These are phyloP conservation scores for Galleria mellonella DNA, from an alignment of 1,140 invertebrate genomes.

Conservation along the genomic window DNA sequence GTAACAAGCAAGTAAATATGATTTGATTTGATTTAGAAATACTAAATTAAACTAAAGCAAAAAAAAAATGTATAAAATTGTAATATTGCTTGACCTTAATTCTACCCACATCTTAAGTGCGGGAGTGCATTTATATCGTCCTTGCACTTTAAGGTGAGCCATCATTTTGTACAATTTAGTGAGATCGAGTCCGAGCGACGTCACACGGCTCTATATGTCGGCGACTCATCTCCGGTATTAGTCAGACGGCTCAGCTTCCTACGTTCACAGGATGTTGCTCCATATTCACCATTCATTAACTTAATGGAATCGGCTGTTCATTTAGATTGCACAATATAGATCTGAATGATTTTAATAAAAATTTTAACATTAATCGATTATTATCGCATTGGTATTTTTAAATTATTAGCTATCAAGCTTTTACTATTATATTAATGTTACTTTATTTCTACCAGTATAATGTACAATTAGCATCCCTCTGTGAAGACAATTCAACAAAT, in stretches of 20 bases:
- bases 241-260: conserved; percentile 60
- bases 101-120: conserved; percentile 20
- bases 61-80: background rate
- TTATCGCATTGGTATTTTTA: background rate
- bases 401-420: too few species aligned
- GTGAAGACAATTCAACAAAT: too few species aligned
- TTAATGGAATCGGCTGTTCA: conserved; percentile 48
- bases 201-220: background rate
- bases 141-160: conserved; percentile 41
- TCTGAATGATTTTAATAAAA: background rate
- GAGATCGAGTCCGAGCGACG: background rate
- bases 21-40: too few species aligned
- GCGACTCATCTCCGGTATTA: conserved; percentile 53
- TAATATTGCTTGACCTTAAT: conserved; percentile 31
- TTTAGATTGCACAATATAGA: conserved; percentile 46
- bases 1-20: too few species aligned
- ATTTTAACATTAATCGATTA: background rate
- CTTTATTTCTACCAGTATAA: too few species aligned
- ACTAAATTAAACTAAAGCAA: too few species aligned
- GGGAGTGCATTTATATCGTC: conserved; percentile 40
- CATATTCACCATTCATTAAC: conserved; percentile 57
- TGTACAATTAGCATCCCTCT: too few species aligned
- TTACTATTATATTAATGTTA: too few species aligned
- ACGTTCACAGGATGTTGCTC: conserved; percentile 58
- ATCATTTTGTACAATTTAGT: conserved; percentile 21